Conservation (phyloP, 2,113 vertebrate genomes). For the Marcusenius ussheri region DNA sequence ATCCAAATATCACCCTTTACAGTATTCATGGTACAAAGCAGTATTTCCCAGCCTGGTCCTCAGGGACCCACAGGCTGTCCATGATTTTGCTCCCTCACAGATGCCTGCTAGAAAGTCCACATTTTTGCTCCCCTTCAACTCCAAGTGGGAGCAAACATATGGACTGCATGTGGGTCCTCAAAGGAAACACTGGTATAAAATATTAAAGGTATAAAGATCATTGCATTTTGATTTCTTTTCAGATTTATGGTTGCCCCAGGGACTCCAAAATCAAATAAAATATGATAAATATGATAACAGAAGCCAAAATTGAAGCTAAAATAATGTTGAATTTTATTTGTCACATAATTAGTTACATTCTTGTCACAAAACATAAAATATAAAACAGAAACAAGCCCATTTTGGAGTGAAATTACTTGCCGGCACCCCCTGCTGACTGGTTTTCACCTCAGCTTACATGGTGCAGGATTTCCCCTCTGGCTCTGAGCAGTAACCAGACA, state of each 20-base stretch:
- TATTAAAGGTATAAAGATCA: not conserved
- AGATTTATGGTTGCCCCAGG: not conserved
- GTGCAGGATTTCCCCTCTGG: not conserved
- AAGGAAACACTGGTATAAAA: not conserved
- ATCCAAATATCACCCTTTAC: not conserved
- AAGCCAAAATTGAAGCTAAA: not conserved
- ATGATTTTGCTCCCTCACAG: no score
- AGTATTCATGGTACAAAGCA: not conserved
- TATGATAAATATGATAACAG: not conserved
- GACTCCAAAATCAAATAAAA: not conserved
- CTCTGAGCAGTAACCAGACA: not conserved
- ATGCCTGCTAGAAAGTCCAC: not conserved
- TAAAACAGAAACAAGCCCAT: not conserved
- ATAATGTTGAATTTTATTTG: not conserved
- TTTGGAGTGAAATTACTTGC: not conserved
- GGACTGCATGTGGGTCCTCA: not conserved
- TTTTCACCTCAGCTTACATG: not conserved
- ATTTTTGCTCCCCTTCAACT: not conserved
- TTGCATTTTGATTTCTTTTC: not conserved
- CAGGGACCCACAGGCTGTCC: not conserved
- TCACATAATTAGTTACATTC: not conserved
- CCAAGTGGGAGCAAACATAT: not conserved
- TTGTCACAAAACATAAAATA: not conserved
- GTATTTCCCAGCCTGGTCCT: not conserved
- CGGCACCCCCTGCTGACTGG: not conserved